These are phyloP conservation scores for Xylota segnis DNA, from an alignment of 2,888 invertebrate genomes.

Conservation along the genomic window DNA sequence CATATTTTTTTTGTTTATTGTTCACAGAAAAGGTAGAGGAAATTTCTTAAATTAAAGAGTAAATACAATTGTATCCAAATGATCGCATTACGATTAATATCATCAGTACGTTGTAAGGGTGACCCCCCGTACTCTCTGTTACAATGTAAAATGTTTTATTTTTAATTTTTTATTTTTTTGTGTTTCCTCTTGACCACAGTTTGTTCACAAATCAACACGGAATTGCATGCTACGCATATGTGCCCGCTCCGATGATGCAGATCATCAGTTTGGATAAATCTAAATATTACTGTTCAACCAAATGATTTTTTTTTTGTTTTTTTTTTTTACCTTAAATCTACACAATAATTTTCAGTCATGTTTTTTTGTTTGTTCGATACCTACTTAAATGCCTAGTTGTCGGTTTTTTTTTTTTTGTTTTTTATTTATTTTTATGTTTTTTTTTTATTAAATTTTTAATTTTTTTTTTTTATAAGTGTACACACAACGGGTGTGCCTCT, in stretches of 20 bases:
- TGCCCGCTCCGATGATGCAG: slow-evolving; percentile 55
- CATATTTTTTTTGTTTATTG: slow-evolving; percentile 75
- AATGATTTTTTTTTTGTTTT: slow-evolving; percentile 53
- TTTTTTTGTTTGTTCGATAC: slow-evolving; percentile 76
- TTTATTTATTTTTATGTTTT: slow-evolving; percentile 15
- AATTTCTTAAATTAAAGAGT: slow-evolving; percentile 75
- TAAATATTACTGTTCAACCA: slow-evolving; percentile 70
- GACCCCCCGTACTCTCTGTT: slow-evolving; percentile 4
- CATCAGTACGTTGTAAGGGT: slow-evolving; percentile 37
- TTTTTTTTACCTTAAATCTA: slow-evolving; percentile 69
- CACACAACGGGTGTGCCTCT: slow-evolving; percentile 74
- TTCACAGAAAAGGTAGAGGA: slow-evolving; percentile 75
- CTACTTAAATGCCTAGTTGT: slow-evolving; percentile 75
- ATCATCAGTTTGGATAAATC: slow-evolving; percentile 71
- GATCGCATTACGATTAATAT: slow-evolving; percentile 71
- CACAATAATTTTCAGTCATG: slow-evolving; percentile 75
- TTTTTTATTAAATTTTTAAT: slow-evolving; percentile 1
- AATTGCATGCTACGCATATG: slow-evolving; percentile 61
- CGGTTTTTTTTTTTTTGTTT: slow-evolving; percentile 49
- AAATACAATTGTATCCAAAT: slow-evolving; percentile 75
- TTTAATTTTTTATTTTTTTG: slow-evolving; percentile 1
- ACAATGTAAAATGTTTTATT: slow-evolving; percentile 41
- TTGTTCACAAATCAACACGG: slow-evolving; percentile 56
- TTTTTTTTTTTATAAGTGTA: slow-evolving; percentile 59
- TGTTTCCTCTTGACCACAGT: slow-evolving; percentile 32